These are phyloP conservation scores for Caenorhabditis elegans DNA, from an alignment of 1,140 invertebrate genomes.

Conservation along the genomic window WBcel235 BX284605.5:7076501-7077000, in stretches of 20 bases:
- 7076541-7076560: constrained; percentile 16
- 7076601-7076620: background rate
- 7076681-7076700: background rate
- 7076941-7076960: background rate
- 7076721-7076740: background rate
- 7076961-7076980: constrained; percentile 24
- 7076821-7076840: background rate
- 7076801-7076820: constrained; percentile 18
- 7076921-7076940: background rate
- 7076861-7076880: constrained; percentile 5
- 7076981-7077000: constrained; percentile 11
- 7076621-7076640: constrained; percentile 16
- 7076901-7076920: constrained; percentile 20
- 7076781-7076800: background rate
- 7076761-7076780: background rate
- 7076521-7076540: constrained; percentile 31
- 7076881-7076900: constrained; percentile 34
- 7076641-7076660: background rate
- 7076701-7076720: background rate
- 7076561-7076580: background rate
- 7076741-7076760: background rate
- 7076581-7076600: constrained; percentile 17
- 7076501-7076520: constrained; percentile 17
- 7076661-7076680: constrained; percentile 21
- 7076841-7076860: constrained; percentile 18